These are phyloP conservation scores for Brachycybe producta DNA, from an alignment of 2,888 invertebrate genomes.

Conservation along the genomic window DNA sequence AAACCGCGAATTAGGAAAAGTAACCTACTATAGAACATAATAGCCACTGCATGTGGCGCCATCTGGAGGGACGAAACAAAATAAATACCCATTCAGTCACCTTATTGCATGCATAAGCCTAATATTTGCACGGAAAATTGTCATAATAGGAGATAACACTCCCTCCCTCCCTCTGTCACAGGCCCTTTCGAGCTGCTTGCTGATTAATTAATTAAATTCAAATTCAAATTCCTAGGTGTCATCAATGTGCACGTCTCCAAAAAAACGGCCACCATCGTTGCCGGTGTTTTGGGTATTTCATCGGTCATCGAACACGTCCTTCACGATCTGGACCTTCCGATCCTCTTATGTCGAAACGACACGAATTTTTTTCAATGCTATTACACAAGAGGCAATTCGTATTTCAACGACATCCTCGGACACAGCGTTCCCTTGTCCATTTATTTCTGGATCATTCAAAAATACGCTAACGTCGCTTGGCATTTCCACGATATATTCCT, in stretches of 20 bases:
- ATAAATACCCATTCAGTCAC: no score
- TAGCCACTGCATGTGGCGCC: no score
- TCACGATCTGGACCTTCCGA: constrained; percentile 5
- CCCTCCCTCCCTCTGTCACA: no score
- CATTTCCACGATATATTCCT: constrained; percentile 7
- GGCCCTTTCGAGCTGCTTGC: no score
- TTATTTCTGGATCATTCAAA: constrained; percentile 1
- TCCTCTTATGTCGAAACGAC: constrained; percentile 8
- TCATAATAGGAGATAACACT: no score
- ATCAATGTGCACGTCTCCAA: constrained; percentile 3
- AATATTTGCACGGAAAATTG: no score
- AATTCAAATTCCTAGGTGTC: no score
- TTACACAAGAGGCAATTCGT: constrained; percentile 2
- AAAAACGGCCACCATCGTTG: not conserved
- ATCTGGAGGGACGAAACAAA: no score
- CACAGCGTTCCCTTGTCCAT: not conserved
- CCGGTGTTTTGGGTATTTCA: not conserved
- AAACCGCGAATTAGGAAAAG: no score
- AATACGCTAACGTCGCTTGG: constrained; percentile 11
- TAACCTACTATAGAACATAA: no score
- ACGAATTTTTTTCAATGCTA: constrained; percentile 7
- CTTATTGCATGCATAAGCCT: no score
- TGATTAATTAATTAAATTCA: no score
- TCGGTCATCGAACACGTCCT: not conserved
- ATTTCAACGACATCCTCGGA: constrained; percentile 5